Percentiles rank a stretch among this genome's conserved stretches.
phyloP scores from a whole-genome alignment of 1,140 invertebrate genomes.

The Monochamus saltuarius region DNA sequence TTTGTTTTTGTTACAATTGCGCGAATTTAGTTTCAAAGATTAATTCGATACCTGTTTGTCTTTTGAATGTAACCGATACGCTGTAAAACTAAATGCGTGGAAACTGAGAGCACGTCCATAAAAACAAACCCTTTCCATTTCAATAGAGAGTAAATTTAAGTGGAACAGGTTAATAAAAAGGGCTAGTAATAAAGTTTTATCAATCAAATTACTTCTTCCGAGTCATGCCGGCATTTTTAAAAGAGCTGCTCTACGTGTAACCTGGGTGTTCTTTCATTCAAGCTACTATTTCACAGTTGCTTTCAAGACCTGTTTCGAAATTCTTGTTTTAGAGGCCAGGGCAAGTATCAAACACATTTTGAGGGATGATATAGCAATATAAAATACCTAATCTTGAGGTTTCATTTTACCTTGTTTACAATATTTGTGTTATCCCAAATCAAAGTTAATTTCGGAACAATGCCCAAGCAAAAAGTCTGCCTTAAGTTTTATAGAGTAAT shows the following conservation, averaged over 20 bases:
- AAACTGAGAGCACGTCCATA: slow-evolving; percentile 18
- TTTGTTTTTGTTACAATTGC: slow-evolving; percentile 37
- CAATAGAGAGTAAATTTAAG: slow-evolving; percentile 24
- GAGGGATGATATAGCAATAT: slow-evolving; percentile 24
- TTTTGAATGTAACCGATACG: slow-evolving; percentile 33
- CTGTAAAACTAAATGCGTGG: not conserved
- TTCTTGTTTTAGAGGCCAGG: slow-evolving; percentile 22
- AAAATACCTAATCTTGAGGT: no score
- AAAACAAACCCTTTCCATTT: slow-evolving; percentile 35
- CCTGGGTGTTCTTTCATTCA: slow-evolving; percentile 34
- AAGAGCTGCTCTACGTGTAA: slow-evolving; percentile 19
- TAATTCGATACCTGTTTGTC: slow-evolving; percentile 34
- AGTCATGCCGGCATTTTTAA: slow-evolving; percentile 32
- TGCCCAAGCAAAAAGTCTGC: no score
- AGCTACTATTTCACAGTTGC: slow-evolving; percentile 40
- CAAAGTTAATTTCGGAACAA: no score
- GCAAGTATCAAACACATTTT: slow-evolving; percentile 4
- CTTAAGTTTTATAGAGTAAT: no score
- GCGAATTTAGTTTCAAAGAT: slow-evolving; percentile 34
- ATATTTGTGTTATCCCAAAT: no score
- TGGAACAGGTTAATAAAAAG: slow-evolving; percentile 31
- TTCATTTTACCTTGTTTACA: no score
- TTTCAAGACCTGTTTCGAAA: slow-evolving; percentile 33
- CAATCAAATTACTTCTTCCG: slow-evolving; percentile 38
- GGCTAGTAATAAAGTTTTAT: slow-evolving; percentile 37